A percentile compares a stretch with the other conserved stretches of the same genome.
Conservation (phyloP, 2,888 invertebrate species). For the Cabera pusaria region DNA sequence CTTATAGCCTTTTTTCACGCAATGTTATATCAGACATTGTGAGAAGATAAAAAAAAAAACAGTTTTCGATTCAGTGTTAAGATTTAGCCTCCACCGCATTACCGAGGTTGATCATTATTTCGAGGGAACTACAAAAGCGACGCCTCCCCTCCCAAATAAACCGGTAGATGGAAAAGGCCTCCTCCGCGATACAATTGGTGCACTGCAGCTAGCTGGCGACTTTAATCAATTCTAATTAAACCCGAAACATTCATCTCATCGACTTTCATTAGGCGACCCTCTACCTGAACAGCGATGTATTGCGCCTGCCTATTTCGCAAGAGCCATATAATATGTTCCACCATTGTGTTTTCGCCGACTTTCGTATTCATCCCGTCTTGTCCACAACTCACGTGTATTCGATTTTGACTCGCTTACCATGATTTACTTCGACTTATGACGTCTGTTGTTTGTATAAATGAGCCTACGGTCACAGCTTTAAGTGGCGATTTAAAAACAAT, state of each 20-base stretch:
- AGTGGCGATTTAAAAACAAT: slow-evolving; percentile 6
- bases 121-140: not conserved
- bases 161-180: slow-evolving; percentile 11
- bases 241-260: slow-evolving; percentile 63
- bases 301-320: slow-evolving; percentile 45
- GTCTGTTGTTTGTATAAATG: slow-evolving; percentile 9
- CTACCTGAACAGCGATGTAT: slow-evolving; percentile 55
- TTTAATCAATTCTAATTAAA: slow-evolving; percentile 66
- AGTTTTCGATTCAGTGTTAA: too few relatives aligned
- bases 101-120: too few relatives aligned
- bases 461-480: slow-evolving; percentile 17
- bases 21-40: too few relatives aligned
- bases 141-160: slow-evolving; percentile 7
- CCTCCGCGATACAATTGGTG: slow-evolving; percentile 17
- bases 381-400: slow-evolving; percentile 10
- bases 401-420: slow-evolving; percentile 17
- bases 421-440: slow-evolving; percentile 5
- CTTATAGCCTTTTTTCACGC: too few relatives aligned
- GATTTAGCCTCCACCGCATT: too few relatives aligned
- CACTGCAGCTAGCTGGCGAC: slow-evolving; percentile 43
- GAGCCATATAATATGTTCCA: slow-evolving; percentile 31
- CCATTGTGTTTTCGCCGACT: slow-evolving; percentile 28
- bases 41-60: too few relatives aligned
- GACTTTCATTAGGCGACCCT: slow-evolving; percentile 63
- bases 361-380: slow-evolving; percentile 30